Evolutionary conservation across 2,888 invertebrate genomes (phyloP), one percentile per base, ranked within the genome.

Genomic region (Diaperis boleti): DNA sequence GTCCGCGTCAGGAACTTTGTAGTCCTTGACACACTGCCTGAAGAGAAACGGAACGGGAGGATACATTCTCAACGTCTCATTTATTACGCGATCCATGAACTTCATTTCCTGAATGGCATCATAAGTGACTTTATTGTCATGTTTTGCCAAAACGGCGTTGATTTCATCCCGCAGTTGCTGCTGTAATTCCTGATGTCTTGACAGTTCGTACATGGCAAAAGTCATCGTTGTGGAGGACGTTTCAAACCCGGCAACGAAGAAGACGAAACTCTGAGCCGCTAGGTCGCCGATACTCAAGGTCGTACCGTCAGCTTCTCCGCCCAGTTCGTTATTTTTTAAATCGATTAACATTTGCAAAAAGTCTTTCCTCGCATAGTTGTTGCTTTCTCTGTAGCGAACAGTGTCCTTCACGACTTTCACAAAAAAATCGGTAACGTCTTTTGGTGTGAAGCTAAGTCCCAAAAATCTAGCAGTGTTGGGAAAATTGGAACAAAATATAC

Each of bases 311-410:
- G 10, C 56, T 0, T 31, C 55, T 33, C 4, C 13, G 14, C 20
- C n/a, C 4, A 22, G 5, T 33, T 33, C 13, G 6, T 33, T 6
- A 11, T 33, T 13, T 13, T 71, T 83, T 18, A 86, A 66, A 22
- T 85, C 80, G 13, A 84, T 76, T 47, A 86, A 74, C 1, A 85
- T 70, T 59, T 87, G 84, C 61, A 88, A 73, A 64, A 87, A 85
- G 74, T 86, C 87, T 49, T 85, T 84, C 5, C 84, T 75, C 0
- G 69, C 71, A 0, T 85, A 65, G 0, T 83, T 78, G 64, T 83
- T 81, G n/a, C 76, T 74, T 64, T 82, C 82, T 3, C 85, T 74
- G 55, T 82, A 79, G 0, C 81, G 75, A 0, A 85, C 78, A 0
- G 82, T 82, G 0, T 82, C 76, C 0, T 74, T 79, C 0, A 85